These are phyloP conservation scores for Caenorhabditis macrosperma DNA, from an alignment of 2,888 invertebrate genomes.

Conservation along the genomic window DNA sequence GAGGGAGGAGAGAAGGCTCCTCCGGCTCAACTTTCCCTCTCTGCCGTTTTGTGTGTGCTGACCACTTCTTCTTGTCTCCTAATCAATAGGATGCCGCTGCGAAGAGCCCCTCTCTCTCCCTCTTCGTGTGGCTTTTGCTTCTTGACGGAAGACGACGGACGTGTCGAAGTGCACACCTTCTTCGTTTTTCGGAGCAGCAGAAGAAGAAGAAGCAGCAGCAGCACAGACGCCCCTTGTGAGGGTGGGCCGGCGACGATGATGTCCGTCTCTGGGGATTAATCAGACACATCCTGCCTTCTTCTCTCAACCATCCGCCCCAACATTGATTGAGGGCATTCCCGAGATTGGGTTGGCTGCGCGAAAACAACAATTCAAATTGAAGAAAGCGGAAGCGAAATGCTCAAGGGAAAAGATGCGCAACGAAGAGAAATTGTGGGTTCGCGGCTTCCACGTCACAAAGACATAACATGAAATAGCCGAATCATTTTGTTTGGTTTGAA, in stretches of 20 bases:
- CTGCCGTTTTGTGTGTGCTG: constrained; percentile 6
- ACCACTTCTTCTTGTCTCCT: constrained; percentile 39
- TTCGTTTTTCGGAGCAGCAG: constrained; percentile 6
- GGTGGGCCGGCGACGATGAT: constrained; percentile 13
- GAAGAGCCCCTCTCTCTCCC: constrained; percentile 1
- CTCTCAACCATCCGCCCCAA: not conserved
- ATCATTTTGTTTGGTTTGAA: too few species aligned
- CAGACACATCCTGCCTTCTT: constrained; percentile 28
- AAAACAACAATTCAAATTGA: constrained; percentile 20
- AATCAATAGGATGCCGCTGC: constrained; percentile 41
- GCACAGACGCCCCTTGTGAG: constrained; percentile 10
- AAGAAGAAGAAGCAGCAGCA: constrained; percentile 1
- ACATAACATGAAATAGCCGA: too few species aligned
- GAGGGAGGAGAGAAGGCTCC: constrained; percentile 4
- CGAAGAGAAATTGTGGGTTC: not conserved
- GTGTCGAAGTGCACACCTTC: constrained; percentile 20
- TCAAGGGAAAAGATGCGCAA: not conserved
- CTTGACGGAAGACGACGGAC: constrained; percentile 4
- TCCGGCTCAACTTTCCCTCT: constrained; percentile 19
- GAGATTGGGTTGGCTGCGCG: constrained; percentile 17
- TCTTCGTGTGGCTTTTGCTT: constrained; percentile 1
- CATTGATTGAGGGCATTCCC: constrained; percentile 34
- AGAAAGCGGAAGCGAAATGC: constrained; percentile 8
- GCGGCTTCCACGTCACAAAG: not conserved
- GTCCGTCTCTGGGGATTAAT: constrained; percentile 44